These are phyloP conservation scores for Ormyrus labotus DNA, from an alignment of 2,888 invertebrate species.

Conservation along the genomic window DNA sequence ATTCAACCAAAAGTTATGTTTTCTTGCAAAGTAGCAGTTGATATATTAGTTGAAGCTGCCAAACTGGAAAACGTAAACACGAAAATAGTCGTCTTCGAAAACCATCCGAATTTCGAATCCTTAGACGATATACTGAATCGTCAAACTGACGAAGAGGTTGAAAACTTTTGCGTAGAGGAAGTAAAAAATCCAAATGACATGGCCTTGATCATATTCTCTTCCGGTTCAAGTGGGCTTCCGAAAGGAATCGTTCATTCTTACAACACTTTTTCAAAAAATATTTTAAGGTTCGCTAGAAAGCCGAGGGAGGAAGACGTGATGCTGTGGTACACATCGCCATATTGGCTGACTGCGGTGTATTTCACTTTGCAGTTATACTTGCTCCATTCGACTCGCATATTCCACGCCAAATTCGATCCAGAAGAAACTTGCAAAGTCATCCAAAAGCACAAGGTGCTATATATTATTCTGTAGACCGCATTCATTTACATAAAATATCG, in stretches of 20 bases:
- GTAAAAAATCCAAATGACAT: constrained; percentile 52
- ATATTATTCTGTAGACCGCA: background rate
- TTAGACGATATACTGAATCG: constrained; percentile 60
- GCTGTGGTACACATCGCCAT: constrained; percentile 63
- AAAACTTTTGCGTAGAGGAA: constrained; percentile 55
- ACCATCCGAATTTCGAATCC: constrained; percentile 53
- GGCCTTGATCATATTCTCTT: constrained; percentile 66
- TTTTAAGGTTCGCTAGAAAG: constrained; percentile 20
- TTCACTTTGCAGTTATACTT: constrained; percentile 55
- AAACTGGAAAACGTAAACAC: constrained; percentile 57
- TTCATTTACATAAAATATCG: no score
- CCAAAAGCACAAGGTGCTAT: constrained; percentile 68
- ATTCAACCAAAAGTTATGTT: constrained; percentile 66
- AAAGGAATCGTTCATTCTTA: constrained; percentile 67
- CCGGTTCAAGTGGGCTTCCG: constrained; percentile 69
- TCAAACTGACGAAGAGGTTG: constrained; percentile 42
- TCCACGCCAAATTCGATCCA: constrained; percentile 63
- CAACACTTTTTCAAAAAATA: constrained; percentile 58
- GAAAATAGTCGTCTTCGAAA: constrained; percentile 62
- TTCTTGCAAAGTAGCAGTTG: constrained; percentile 49
- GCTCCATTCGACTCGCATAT: constrained; percentile 53
- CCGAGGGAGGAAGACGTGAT: constrained; percentile 12
- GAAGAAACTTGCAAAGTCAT: constrained; percentile 62
- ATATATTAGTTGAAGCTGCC: constrained; percentile 47
- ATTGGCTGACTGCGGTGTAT: constrained; percentile 67